Conservation (phyloP, 2,888 invertebrate genomes). For the Drosophila melanosoma region DNA sequence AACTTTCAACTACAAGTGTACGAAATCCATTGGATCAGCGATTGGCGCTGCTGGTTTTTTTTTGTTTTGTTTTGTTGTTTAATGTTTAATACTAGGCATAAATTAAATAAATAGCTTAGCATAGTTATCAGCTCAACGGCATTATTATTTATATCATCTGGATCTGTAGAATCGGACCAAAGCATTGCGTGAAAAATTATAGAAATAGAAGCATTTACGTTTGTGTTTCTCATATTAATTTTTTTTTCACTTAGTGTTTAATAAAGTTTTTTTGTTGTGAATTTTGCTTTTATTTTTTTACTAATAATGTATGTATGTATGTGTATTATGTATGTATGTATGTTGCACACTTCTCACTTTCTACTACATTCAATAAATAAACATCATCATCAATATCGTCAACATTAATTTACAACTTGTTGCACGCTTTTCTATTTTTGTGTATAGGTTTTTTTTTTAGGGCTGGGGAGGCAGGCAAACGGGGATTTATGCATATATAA, state of each 20-base stretch:
- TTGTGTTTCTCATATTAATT: background rate
- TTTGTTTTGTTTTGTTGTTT: slow-evolving; percentile 20
- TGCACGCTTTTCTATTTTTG: slow-evolving; percentile 36
- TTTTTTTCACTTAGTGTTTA: slow-evolving; percentile 58
- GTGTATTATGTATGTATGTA: slow-evolving; percentile 11
- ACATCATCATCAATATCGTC: slow-evolving; percentile 50
- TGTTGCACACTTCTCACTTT: slow-evolving; percentile 19
- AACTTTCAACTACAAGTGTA: slow-evolving; percentile 70
- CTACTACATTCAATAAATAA: slow-evolving; percentile 59
- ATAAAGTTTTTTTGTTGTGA: slow-evolving; percentile 55
- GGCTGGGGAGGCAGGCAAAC: background rate
- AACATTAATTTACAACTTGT: slow-evolving; percentile 73
- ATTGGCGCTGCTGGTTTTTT: slow-evolving; percentile 42
- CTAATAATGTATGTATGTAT: slow-evolving; percentile 24
- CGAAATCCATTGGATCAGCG: slow-evolving; percentile 65
- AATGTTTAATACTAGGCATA: slow-evolving; percentile 74
- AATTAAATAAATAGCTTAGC: slow-evolving; percentile 78
- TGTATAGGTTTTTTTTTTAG: slow-evolving; percentile 24
- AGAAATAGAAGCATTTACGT: slow-evolving; percentile 52
- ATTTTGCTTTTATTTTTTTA: slow-evolving; percentile 29
- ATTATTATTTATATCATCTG: slow-evolving; percentile 67
- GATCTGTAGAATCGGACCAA: slow-evolving; percentile 40
- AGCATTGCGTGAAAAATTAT: slow-evolving; percentile 65
- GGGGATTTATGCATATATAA: slow-evolving; percentile 31
- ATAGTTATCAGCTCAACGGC: slow-evolving; percentile 69